Base-by-base conservation (phyloP, 2,888 invertebrate species). In the Acanthoscelides obtectus region DNA sequence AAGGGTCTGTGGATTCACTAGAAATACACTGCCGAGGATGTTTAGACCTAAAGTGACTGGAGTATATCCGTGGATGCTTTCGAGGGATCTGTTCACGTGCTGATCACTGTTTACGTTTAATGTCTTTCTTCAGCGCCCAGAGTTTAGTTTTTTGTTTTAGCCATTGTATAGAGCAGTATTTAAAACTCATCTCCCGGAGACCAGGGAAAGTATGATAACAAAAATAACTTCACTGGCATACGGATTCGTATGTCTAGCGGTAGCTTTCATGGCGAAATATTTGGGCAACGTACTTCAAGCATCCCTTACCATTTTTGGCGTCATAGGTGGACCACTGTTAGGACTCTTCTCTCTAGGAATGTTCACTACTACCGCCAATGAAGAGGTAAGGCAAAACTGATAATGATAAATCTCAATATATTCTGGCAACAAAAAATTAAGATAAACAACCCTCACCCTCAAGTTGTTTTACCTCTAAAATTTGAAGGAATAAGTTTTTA, bases 281-380 rank as follows among this genome's bases (percentile, higher is more conserved):
- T 86, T 97, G 67, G 96, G 95, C 0, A 94, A 94, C 0, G 88
- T 97, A n/a, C 87, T 97, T n/a, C 94, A 96, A 85, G 93, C 94
- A 0, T 90, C 95, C 0, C 86, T 96, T 8, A 94, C 94, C 0
- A 93, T 96, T 76, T 95, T 96, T 80, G 96, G 95, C 0, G 92
- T 95, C 0, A 91, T 94, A 1, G 96, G 96, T 0, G 96, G 96
- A 0, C 96, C 96, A 0, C 83, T 96, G n/a, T 86, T 96, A 22
- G 96, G 93, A 0, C 86, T 96, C 0, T 97, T 96, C 82, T 92
- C 94, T 0, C 86, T 96, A 25, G 96, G 96, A 77, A 95, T 97
- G 93, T 91, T 92, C 76, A 91, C 92, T 64, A 90, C 92, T 19
- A 88, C 86, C 70, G 91, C 92, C 4, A 94, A 92, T 81, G 90